Base-by-base conservation (phyloP, 1,140 invertebrate genomes). In the Riptortus pedestris region DNA sequence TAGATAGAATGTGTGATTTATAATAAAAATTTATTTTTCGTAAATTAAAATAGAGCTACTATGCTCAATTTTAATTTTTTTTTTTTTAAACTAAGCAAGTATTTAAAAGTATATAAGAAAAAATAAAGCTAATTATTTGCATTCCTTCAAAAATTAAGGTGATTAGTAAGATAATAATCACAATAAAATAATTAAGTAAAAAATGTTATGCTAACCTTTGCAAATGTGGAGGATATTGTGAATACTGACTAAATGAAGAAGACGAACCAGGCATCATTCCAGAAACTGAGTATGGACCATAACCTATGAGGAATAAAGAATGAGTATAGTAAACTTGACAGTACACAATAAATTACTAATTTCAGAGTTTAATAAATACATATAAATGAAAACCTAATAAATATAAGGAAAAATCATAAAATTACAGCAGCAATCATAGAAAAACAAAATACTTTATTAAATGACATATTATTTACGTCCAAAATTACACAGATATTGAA, bases 241-340 rank as follows among this genome's bases (percentile, higher is more conserved):
- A 64, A 64, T 64, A 64, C 63, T 64, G 63, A 55, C 55, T 64
- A 29, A 64, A 64, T 24, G 63, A 64, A 27, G 48, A 58, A 22
- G 63, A 47, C 27, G 63, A 64, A 28, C 52, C 52, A 26, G 63
- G 63, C 63, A 64, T 64, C 63, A 64, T 64, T 12, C 63, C 63
- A 26, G 52, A 38, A 1, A 64, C 63, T 45, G 63, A 64, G 59
- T 64, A 64, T n/a, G 55, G 63, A 4, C 55, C 63, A 45, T 64
- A 64, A 59, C 63, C 63, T 64, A 43, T 18, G 59, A 1, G 9
- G 16, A 47, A 26, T 20, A 47, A 16, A 61, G 24, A 60, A 1
- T n/a, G 2, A 60, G 24, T n/a, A 14, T 55, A 11, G 38, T 43
- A 11, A 11, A n/a, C 11, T n/a, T n/a, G n/a, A n/a, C n/a, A n/a